These are phyloP conservation scores for Anthoscopus minutus DNA, from an alignment of 2,113 vertebrate genomes.

Conservation along the genomic window DNA sequence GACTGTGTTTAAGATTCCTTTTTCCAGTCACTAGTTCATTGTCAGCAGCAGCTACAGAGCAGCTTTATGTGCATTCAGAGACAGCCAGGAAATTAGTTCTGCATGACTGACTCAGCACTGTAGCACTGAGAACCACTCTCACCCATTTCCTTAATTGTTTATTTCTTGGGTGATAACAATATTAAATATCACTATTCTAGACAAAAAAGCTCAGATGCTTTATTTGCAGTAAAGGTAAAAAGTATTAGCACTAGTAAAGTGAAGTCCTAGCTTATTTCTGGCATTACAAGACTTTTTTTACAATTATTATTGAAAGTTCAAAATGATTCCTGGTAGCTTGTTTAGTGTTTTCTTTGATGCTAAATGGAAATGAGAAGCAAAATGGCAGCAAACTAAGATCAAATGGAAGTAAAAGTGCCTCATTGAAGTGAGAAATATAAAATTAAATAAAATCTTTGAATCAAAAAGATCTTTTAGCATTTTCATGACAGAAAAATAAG, in stretches of 20 bases:
- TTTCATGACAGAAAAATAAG: not conserved
- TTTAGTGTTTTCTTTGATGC: not conserved
- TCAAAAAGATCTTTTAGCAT: not conserved
- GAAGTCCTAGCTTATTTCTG: not conserved
- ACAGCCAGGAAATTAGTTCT: constrained; percentile 82
- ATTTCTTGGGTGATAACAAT: constrained; percentile 69
- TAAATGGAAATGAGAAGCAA: not conserved
- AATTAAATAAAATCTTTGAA: constrained; percentile 24
- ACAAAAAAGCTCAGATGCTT: not conserved
- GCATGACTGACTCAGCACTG: constrained; percentile 73
- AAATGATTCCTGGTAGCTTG: not conserved
- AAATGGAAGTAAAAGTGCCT: not conserved
- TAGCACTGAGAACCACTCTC: constrained; percentile 53
- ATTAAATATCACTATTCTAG: constrained; percentile 53
- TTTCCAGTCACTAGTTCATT: constrained; percentile 80
- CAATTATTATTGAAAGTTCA: not conserved
- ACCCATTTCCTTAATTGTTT: constrained; percentile 72
- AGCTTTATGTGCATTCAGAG: constrained; percentile 79
- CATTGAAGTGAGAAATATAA: constrained; percentile 10
- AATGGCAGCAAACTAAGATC: not conserved
- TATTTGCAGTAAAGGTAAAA: constrained; percentile 8
- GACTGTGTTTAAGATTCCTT: constrained; percentile 79
- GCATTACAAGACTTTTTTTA: not conserved
- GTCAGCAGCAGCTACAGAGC: constrained; percentile 75
- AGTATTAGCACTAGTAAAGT: not conserved